These are phyloP conservation scores for Colius striatus DNA, from an alignment of 2,113 vertebrate genomes.

Conservation along the genomic window DNA sequence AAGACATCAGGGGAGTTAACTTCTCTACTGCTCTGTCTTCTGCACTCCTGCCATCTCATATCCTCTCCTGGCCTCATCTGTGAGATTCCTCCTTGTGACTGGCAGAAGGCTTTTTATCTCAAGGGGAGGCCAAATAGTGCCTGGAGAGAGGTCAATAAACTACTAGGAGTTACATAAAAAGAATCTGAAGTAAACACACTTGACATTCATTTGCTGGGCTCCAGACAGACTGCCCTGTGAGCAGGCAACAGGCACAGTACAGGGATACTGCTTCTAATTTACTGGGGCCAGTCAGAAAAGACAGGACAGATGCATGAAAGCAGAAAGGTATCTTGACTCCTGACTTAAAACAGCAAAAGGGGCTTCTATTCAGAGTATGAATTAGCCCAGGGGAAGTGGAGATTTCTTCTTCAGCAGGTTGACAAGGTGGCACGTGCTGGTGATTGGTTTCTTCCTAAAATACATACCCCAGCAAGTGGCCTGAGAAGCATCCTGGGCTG, in stretches of 20 bases:
- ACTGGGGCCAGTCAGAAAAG: not conserved
- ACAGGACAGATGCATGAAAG: not conserved
- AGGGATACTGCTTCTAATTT: not conserved
- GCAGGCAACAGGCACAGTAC: not conserved
- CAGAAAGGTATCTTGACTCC: not conserved
- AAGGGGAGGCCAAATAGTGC: not conserved
- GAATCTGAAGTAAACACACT: not conserved
- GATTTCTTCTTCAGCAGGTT: conserved; percentile 10
- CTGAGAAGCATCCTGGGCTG: conserved; percentile 46
- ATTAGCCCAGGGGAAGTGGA: not conserved
- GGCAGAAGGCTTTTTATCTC: not conserved
- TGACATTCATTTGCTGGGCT: not conserved
- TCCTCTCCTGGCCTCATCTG: not conserved
- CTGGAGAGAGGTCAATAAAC: not conserved
- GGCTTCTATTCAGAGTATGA: not conserved
- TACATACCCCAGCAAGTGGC: conserved; percentile 19
- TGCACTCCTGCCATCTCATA: not conserved
- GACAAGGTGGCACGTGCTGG: conserved; percentile 34
- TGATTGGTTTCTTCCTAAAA: conserved; percentile 43
- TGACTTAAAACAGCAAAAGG: not conserved
- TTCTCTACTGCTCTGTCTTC: not conserved
- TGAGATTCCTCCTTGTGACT: not conserved
- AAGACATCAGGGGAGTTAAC: not conserved
- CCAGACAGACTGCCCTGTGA: not conserved
- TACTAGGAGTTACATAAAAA: not conserved